Percentiles rank a stretch among this genome's conserved stretches.
Evolutionary conservation across 2,888 invertebrate genomes (phyloP).

Genomic region (Tenthredo livida): DNA sequence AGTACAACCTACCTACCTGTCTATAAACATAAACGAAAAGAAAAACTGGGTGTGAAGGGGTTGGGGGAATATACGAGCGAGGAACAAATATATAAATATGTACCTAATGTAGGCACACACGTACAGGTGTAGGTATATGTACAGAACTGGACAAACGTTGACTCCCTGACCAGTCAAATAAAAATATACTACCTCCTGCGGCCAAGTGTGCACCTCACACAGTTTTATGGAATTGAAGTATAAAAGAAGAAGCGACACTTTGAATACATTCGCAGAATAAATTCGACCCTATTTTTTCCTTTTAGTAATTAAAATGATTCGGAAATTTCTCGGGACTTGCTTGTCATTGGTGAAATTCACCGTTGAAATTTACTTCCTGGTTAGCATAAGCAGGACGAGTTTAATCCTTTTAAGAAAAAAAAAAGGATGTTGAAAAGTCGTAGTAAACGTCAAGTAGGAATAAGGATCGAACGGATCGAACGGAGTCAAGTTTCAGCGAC

Average conservation of each 20-base stretch:
- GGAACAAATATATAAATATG: slow-evolving; percentile 27
- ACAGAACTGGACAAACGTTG: neutral
- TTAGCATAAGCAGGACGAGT: neutral
- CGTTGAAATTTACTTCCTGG: neutral
- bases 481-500: slow-evolving; percentile 50
- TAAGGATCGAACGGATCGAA: slow-evolving; percentile 1
- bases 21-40: neutral
- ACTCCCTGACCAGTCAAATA: slow-evolving; percentile 30
- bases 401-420: neutral
- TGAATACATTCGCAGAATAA: too few relatives aligned
- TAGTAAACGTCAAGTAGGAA: neutral
- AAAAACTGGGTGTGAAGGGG: neutral
- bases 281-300: neutral
- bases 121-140: neutral
- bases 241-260: neutral
- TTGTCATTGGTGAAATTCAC: neutral
- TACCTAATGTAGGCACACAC: slow-evolving; percentile 7
- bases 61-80: neutral
- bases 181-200: slow-evolving; percentile 4
- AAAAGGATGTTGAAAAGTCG: neutral
- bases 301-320: neutral
- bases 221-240: neutral
- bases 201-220: neutral
- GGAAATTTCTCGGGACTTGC: neutral
- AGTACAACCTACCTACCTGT: neutral